Base-by-base conservation (phyloP, 2,113 vertebrate species). In the Thinocorus orbignyianus region DNA sequence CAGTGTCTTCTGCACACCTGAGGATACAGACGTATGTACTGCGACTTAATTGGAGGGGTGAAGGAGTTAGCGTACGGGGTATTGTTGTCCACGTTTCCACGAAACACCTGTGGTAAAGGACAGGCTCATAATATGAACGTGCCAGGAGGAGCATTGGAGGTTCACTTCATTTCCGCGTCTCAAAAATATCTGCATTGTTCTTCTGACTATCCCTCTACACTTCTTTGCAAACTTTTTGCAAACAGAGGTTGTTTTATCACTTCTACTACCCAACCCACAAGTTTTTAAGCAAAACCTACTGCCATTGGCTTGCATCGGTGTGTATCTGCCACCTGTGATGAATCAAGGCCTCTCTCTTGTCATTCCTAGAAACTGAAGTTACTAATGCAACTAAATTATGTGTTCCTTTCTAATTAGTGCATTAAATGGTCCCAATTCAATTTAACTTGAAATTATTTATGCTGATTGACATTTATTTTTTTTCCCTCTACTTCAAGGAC, bases 1-100 rank as follows among this genome's bases (percentile, higher is more conserved):
- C 99, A 99, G 94, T 99, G 99, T 91, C 99, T 99, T 96, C 99
- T 98, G 97, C 99, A 99, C 85, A 99, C 99, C 96, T 99, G 99
- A 12, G 99, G 99, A 97, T 99, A 99, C 86, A 99, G 98, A 79
- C 99, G 98, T 51, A 99, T 92, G 16, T 99, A 99, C 95, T 99
- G 99, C 7, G 99, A 99, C 97, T 99, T 99, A 70, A 99, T 99
- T 37, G 99, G 99, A 13, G 99, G 99, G 3, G 99, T 99, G 97
- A 99, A 99, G 55, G 99, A 99, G 97, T 99, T 99, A 78, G 99
- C 99, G 7, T 99, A 99, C 0, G 99, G 99, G 31, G 99, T 99
- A 86, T 99, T 99, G 97, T 99, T 99, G 94, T 99, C 99, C 41
- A 99, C 98, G 6, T 99, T 99, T 88, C 99, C 99, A 94, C 97